Base-by-base conservation (phyloP, 2,113 vertebrate species). In the Hydropotes inermis region DNA sequence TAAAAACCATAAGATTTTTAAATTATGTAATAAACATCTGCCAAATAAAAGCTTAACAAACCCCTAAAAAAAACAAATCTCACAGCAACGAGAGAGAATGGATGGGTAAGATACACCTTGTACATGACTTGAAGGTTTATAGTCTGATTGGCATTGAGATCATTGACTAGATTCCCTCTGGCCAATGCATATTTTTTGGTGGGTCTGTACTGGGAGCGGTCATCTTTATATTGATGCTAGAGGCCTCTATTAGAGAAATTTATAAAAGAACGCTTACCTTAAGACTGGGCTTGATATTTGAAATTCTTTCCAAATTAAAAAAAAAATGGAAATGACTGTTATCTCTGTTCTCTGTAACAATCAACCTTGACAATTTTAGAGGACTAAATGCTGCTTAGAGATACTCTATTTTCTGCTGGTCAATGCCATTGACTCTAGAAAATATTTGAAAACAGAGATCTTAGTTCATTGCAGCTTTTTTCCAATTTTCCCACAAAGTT, bases 391-490 rank as follows among this genome's bases (percentile, higher is more conserved):
- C 30, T 87, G 17, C 67, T 90, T 57, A 45, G n/a, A 47, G 33
- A 43, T 11, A 50, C 78, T 74, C 60, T 95, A 27, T 93, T 95
- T 82, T 50, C 70, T 82, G 25, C 52, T 94, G 89, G 47, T 97
- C 97, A 96, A 95, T 88, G 12, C n/a, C 70, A 50, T 47, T 8
- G 17, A 97, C 78, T 64, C 78, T 8, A 89, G 96, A 45, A 83
- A 97, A 91, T 61, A 96, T 88, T 82, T 91, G 94, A 97, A 95
- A 98, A 79, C 45, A 84, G 94, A 89, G 96, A 97, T 52, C 43
- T 93, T 30, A 58, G 11, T 60, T 67, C 28, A 43, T 50, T 96
- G 33, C 87, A 81, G 61, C 50, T 57, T 91, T 89, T 93, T 87
- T 87, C 47, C 84, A 89, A 78, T 97, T 97, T 95, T 74, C 97